phyloP scores from a whole-genome alignment of 2,113 vertebrate genomes.

The Steatornis caripensis region DNA sequence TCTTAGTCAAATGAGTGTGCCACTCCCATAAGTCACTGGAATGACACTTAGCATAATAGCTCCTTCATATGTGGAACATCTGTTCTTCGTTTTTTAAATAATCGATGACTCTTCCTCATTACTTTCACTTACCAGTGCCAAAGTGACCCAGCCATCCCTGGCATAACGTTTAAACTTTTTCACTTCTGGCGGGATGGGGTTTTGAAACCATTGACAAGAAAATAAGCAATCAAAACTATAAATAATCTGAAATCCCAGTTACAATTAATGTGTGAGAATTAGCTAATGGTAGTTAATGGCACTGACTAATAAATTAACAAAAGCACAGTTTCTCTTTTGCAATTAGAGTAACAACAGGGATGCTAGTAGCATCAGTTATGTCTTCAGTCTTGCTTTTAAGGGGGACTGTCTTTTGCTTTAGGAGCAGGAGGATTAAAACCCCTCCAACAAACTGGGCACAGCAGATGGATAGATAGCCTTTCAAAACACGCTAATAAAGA shows the following conservation, averaged over 20 bases:
- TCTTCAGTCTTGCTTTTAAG: not conserved
- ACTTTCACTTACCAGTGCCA: not conserved
- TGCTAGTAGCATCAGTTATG: not conserved
- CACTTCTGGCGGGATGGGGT: not conserved
- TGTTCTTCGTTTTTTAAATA: slow-evolving; percentile 13
- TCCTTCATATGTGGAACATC: slow-evolving; percentile 29
- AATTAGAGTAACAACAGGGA: not conserved
- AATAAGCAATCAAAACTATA: not conserved
- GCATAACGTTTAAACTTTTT: not conserved
- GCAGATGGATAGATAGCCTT: not conserved
- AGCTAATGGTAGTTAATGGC: not conserved
- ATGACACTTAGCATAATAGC: slow-evolving; percentile 15
- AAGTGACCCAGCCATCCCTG: not conserved
- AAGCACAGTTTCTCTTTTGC: not conserved
- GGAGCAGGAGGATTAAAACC: not conserved
- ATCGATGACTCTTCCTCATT: not conserved
- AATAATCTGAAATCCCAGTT: not conserved
- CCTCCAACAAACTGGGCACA: not conserved
- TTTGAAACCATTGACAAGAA: not conserved
- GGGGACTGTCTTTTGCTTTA: not conserved
- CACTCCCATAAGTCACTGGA: not conserved
- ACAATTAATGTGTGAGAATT: not conserved
- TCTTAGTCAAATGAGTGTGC: not conserved
- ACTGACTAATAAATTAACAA: not conserved
- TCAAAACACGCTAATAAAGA: not conserved